Conservation (phyloP, 1,140 invertebrate genomes). For the Drosophila miranda region DNA sequence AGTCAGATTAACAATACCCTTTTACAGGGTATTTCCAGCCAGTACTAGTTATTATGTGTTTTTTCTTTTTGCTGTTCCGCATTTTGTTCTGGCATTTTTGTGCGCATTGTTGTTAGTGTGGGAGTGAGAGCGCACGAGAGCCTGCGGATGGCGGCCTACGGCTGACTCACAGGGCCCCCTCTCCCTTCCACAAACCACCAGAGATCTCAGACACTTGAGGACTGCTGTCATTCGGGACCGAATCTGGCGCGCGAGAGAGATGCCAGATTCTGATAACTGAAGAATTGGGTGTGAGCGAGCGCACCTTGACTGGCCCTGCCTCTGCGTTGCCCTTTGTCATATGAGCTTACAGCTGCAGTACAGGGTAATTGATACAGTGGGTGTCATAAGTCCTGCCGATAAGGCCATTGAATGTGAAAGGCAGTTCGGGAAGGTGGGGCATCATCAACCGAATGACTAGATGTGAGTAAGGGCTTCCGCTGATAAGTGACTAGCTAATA, state of each 20-base stretch:
- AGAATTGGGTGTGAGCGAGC: slow-evolving; percentile 28
- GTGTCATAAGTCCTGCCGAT: slow-evolving; percentile 54
- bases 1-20: background rate
- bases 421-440: background rate
- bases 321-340: slow-evolving; percentile 60
- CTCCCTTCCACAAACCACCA: too few species aligned
- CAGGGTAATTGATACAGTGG: slow-evolving; percentile 43
- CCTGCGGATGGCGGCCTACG: slow-evolving; percentile 30
- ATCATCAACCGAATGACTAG: background rate
- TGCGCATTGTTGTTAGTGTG: slow-evolving; percentile 39
- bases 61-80: slow-evolving; percentile 39
- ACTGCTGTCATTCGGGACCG: slow-evolving; percentile 61
- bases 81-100: slow-evolving; percentile 44
- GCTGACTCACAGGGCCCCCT: slow-evolving; percentile 27
- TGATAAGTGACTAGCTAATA: slow-evolving; percentile 18
- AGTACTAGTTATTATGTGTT: slow-evolving; percentile 26
- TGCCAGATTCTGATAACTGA: slow-evolving; percentile 42
- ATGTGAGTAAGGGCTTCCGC: slow-evolving; percentile 16
- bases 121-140: slow-evolving; percentile 17
- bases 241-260: slow-evolving; percentile 42
- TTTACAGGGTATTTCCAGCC: too few species aligned
- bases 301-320: slow-evolving; percentile 36
- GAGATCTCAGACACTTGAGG: slow-evolving; percentile 45
- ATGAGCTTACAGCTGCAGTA: slow-evolving; percentile 47
- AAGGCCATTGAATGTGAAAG: slow-evolving; percentile 35